Base-by-base conservation (phyloP, 1,140 invertebrate genomes). In the Drosophila biarmipes region DNA sequence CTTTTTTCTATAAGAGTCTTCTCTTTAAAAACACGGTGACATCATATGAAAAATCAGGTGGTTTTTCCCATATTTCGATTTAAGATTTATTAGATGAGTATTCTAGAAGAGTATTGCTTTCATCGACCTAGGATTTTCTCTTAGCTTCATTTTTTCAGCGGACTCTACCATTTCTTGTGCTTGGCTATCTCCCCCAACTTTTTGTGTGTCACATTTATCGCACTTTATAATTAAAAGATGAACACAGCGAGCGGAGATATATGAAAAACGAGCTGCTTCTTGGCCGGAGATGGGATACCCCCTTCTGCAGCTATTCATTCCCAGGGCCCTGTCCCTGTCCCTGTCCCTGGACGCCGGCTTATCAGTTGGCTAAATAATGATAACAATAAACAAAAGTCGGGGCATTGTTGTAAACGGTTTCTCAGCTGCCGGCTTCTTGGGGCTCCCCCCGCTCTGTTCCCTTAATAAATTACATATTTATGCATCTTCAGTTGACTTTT, bases 381-480 rank as follows among this genome's bases (percentile, higher is more conserved):
- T 86, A 86, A 86, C 81, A 86, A 86, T 86, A 86, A 86, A 86
- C 82, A 87, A 86, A 74, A 67, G 78, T 66, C 68, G 37, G 37
- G 59, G 48, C 69, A 63, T 87, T 86, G 78, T 86, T 81, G 63
- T 71, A 71, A 74, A 57, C 81, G 72, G 63, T 78, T 78, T 61
- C 57, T 24, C 49, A 37, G 38, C 34, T 38, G 29, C 24, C 54
- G 34, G 40, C 58, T 31, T 57, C 43, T 56, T 43, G 24, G 24
- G 24, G 34, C 58, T 67, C 52, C 67, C 19, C 24, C 21, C 21
- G 21, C 31, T 42, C 24, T 42, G 19, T 27, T 24, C 57, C 71
- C 71, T 87, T 87, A 81, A 86, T 86, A 86, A 86, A 86, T 87
- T 81, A 87, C 82, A 86, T 81, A 87, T 87, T 86, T 86, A 86